These are phyloP conservation scores for Engraulis encrasicolus DNA, from an alignment of 2,113 vertebrate genomes.

Conservation along the genomic window DNA sequence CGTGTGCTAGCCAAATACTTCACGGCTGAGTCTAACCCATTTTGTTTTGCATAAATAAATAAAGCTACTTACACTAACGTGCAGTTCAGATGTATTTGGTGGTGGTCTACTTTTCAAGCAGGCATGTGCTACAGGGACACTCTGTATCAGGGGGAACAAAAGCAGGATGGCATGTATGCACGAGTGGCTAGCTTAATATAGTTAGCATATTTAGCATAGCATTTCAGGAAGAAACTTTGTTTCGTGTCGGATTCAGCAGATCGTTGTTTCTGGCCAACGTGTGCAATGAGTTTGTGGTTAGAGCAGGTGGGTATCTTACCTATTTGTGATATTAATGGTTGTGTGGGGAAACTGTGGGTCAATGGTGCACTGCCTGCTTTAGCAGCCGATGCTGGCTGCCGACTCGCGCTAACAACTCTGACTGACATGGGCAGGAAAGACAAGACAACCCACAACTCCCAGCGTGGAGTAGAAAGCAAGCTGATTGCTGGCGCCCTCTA, in stretches of 20 bases:
- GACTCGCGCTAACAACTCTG: neutral
- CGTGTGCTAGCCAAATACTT: neutral
- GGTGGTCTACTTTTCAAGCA: neutral
- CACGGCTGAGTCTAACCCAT: neutral
- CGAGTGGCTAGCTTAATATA: neutral
- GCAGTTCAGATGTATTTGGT: neutral
- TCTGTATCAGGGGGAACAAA: neutral
- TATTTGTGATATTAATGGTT: neutral
- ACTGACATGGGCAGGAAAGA: neutral
- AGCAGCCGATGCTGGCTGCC: conserved; percentile 8
- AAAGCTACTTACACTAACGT: neutral
- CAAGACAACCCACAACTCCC: neutral
- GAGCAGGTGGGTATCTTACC: neutral
- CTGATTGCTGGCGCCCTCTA: neutral
- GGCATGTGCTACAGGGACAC: neutral
- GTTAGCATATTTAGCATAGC: neutral
- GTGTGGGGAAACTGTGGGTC: neutral
- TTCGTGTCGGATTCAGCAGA: neutral
- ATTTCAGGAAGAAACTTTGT: neutral
- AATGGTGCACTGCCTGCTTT: neutral
- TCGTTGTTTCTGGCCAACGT: neutral
- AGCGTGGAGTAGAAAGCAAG: neutral
- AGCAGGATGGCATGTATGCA: neutral
- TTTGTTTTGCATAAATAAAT: neutral
- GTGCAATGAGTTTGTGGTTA: neutral